Evolutionary conservation across 2,113 vertebrate genomes (phyloP).

Genomic region (Sisor rabdophorus): DNA sequence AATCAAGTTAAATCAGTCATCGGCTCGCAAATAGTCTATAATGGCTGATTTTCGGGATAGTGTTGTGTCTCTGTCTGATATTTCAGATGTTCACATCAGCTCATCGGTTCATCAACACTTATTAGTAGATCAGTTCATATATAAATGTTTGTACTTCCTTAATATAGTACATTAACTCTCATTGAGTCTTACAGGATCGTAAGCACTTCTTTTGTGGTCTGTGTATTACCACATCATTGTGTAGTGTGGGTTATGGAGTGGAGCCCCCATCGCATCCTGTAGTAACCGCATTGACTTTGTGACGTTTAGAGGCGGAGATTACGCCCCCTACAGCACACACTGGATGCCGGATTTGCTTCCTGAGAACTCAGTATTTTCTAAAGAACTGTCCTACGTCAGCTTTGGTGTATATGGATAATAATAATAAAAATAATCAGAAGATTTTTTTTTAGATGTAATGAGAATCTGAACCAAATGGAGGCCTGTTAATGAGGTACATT

Average conservation of each 20-base stretch:
- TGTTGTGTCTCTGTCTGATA: background rate
- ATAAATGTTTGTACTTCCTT: background rate
- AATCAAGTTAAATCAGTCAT: background rate
- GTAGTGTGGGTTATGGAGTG: constrained; percentile 40
- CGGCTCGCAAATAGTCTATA: background rate
- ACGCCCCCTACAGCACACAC: background rate
- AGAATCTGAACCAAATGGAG: background rate
- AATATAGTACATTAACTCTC: background rate
- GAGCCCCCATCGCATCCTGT: constrained; percentile 43
- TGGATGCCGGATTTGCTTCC: background rate
- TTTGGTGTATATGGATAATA: constrained; percentile 1
- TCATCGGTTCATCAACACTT: background rate
- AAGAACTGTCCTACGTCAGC: constrained; percentile 2
- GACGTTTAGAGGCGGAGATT: constrained; percentile 17
- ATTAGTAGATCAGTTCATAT: background rate
- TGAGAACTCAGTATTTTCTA: constrained; percentile 4
- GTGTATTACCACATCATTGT: constrained; percentile 49
- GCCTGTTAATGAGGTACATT: background rate
- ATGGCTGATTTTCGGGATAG: background rate
- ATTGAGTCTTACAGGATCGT: background rate
- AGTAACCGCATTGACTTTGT: constrained; percentile 51
- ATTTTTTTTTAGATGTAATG: background rate
- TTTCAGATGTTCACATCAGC: background rate
- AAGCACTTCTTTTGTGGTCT: constrained; percentile 35
- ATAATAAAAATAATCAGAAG: too few relatives aligned